These are phyloP conservation scores for Mastomys natalensis DNA, from an alignment of 2,113 vertebrate genomes.

Conservation along the genomic window DNA sequence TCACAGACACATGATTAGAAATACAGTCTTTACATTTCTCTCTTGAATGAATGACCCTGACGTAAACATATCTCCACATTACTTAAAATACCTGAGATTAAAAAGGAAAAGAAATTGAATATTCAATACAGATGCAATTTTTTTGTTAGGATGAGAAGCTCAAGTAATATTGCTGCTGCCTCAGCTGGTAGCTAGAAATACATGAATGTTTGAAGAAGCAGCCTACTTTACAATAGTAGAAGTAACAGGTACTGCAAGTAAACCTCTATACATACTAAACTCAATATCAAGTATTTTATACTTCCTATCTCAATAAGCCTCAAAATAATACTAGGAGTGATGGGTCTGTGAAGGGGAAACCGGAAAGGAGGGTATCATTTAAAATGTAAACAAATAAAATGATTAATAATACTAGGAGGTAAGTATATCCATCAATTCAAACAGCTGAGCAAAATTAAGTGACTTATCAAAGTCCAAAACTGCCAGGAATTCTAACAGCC, in stretches of 20 bases:
- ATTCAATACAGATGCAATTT: neutral
- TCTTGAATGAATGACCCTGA: neutral
- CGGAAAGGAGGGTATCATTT: too few species aligned
- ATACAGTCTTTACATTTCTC: neutral
- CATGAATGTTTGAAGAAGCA: slow-evolving; percentile 16
- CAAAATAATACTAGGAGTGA: neutral
- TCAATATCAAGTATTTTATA: slow-evolving; percentile 36
- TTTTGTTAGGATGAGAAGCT: neutral
- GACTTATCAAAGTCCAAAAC: slow-evolving; percentile 31
- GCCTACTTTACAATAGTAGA: neutral
- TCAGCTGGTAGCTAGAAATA: neutral
- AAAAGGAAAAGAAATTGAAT: neutral
- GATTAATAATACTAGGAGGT: neutral
- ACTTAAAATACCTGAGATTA: neutral
- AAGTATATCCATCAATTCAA: slow-evolving; percentile 44
- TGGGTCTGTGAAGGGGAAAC: too few species aligned
- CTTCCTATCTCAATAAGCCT: slow-evolving; percentile 15
- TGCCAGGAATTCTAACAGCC: neutral
- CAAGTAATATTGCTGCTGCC: neutral
- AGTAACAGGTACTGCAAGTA: slow-evolving; percentile 4
- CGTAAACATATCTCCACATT: neutral
- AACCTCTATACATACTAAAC: neutral
- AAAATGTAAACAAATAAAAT: too few species aligned
- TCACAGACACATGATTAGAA: neutral
- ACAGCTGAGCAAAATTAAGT: slow-evolving; percentile 35